These are phyloP conservation scores for Melanerpes formicivorus DNA, from an alignment of 2,113 vertebrate genomes.

Conservation along the genomic window DNA sequence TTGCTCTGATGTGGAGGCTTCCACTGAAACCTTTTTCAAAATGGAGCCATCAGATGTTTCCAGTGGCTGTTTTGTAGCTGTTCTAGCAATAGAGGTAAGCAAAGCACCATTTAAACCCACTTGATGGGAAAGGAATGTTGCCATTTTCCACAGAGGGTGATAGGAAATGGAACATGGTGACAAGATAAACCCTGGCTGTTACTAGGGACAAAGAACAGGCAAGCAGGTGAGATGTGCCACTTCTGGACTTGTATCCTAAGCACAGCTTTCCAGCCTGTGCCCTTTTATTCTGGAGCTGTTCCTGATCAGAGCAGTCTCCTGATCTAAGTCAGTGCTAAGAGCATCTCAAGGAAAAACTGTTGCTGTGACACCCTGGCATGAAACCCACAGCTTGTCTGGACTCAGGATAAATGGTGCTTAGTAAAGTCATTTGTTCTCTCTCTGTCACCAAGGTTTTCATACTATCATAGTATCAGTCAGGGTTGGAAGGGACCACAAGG, in stretches of 20 bases:
- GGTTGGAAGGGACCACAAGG: too few species aligned
- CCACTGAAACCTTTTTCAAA: slow-evolving; percentile 79
- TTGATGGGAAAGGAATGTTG: not conserved
- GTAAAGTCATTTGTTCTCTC: not conserved
- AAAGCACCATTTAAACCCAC: not conserved
- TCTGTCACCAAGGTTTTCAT: not conserved
- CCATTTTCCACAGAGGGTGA: not conserved
- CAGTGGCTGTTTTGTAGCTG: slow-evolving; percentile 90
- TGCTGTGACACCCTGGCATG: not conserved
- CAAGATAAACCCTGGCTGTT: not conserved
- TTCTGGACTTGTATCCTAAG: not conserved
- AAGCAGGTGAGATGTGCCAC: not conserved
- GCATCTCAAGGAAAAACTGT: not conserved
- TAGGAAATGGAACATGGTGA: not conserved
- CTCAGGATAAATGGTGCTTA: not conserved
- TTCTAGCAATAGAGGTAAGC: slow-evolving; percentile 86
- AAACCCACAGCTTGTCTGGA: not conserved
- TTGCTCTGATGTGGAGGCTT: slow-evolving; percentile 53
- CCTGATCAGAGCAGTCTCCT: not conserved
- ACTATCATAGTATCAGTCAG: too few species aligned
- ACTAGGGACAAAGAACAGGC: not conserved
- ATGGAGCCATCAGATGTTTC: slow-evolving; percentile 82
- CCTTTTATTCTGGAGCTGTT: not conserved
- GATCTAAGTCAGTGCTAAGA: not conserved
- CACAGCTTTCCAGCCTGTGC: not conserved